Evolutionary conservation across 2,888 invertebrate species (phyloP), one percentile per base, ranked within the genome.

Genomic region (Frankliniella intonsa): DNA sequence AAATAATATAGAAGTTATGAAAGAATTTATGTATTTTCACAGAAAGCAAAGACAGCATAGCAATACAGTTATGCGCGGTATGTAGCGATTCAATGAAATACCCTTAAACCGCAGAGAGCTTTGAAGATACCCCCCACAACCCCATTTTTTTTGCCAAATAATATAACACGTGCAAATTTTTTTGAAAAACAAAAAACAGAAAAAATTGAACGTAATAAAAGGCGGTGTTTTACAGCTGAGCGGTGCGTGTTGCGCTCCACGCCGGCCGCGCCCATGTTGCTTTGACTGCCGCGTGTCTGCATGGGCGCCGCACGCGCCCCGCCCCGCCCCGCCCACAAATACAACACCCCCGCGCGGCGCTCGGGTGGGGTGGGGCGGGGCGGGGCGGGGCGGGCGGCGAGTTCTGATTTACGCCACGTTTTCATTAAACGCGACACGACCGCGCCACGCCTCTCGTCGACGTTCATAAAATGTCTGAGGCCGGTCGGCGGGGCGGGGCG

Each of bases 331-430:
- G 62, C 62, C 62, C 62, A 62, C 62, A 62, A 62, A 62, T 62
- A 62, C n/a, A 62, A 62, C 62, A n/a, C 62, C 19, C 17, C 19
- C 62, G 55, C 51, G 51, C 55, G 0, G 62, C 62, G 62, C 62
- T 17, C 62, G 14, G 14, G 62, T n/a, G 14, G 62, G 10, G 55
- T 17, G 55, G 14, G 69, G 22, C 69, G 22, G 69, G n/a, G 69
- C 69, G 11, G 69, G 9, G 25, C 25, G 69, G 8, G 3, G 69
- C 9, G 11, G 0, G 69, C 10, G 12, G 25, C 9, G 22, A 12
- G 25, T 22, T 12, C 69, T 76, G 69, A 76, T 76, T 76, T 76
- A 76, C 69, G 69, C 25, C 69, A 25, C 69, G 69, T 76, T 76
- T 76, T 76, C 69, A 76, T 76, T 76, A 76, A 25, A 76, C 69